phyloP scores from a whole-genome alignment of 2,888 invertebrate genomes.

The Tryphoninae sp. region DNA sequence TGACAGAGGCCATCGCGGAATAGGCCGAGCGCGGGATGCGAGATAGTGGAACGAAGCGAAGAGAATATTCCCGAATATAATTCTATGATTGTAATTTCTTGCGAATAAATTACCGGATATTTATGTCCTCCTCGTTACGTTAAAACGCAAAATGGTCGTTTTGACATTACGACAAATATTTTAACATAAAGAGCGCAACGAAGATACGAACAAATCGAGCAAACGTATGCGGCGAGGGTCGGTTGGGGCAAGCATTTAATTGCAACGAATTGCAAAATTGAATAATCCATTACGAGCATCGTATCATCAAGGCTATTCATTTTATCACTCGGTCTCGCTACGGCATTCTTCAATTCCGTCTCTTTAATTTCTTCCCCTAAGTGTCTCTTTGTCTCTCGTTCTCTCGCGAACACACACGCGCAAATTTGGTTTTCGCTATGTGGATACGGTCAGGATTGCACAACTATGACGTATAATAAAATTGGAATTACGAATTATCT shows the following conservation, averaged over 20 bases:
- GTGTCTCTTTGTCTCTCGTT: constrained; percentile 11
- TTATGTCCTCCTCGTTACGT: background rate
- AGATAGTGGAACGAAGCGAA: too few species aligned
- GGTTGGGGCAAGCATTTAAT: constrained; percentile 17
- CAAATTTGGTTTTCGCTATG: background rate
- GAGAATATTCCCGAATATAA: background rate
- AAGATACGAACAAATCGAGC: background rate
- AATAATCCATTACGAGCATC: constrained; percentile 42
- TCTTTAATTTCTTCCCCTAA: constrained; percentile 13
- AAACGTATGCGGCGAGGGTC: background rate
- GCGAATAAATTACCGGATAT: constrained; percentile 10
- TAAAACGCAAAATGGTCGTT: background rate
- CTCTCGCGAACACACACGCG: background rate
- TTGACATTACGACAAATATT: background rate
- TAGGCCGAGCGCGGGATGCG: background rate
- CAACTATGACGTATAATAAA: constrained; percentile 51
- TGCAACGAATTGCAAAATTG: constrained; percentile 36
- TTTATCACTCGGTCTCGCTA: constrained; percentile 4
- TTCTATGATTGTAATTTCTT: background rate
- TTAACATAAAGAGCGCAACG: background rate
- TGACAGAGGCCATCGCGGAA: too few species aligned
- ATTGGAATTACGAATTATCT: constrained; percentile 56
- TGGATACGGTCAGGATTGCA: constrained; percentile 29
- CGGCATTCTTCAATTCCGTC: background rate
- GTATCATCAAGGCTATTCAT: constrained; percentile 33